Evolutionary conservation across 2,113 vertebrate species (phyloP).

Genomic region (Manacus vitellinus): DNA sequence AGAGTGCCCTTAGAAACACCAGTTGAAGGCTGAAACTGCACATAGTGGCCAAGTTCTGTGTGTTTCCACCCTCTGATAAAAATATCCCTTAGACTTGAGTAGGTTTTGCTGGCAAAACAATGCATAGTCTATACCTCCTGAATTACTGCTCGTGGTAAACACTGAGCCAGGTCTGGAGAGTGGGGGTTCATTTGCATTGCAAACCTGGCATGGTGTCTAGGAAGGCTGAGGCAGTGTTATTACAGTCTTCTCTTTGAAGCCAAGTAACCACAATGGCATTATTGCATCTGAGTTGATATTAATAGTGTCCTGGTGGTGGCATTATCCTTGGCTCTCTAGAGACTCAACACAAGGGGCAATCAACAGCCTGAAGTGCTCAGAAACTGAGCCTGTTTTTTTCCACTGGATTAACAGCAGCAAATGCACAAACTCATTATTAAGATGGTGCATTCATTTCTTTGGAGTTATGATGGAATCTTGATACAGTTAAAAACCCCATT

Average conservation of each 20-base stretch:
- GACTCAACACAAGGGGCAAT: background rate
- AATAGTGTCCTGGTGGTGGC: background rate
- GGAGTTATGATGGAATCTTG: constrained; percentile 18
- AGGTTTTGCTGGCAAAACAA: background rate
- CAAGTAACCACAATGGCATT: background rate
- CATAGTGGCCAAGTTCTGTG: background rate
- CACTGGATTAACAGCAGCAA: background rate
- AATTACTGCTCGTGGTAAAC: background rate
- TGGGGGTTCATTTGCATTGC: background rate
- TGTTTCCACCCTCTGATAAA: background rate
- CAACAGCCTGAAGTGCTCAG: background rate
- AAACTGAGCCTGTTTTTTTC: background rate
- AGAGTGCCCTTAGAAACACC: background rate
- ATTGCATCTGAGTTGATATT: background rate
- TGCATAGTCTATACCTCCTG: background rate
- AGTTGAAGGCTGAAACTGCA: background rate
- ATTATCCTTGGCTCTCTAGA: background rate
- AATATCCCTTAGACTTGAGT: background rate
- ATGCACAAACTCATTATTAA: background rate
- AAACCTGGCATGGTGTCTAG: background rate
- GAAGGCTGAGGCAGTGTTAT: background rate
- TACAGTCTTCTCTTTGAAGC: background rate
- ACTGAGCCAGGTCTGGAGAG: background rate
- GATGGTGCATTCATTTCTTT: background rate
- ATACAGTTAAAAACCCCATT: constrained; percentile 41